Percentiles rank a stretch among this genome's conserved stretches.
Conservation (phyloP, 2,797 vertebrate species). For the Phataginus tetradactyla region DNA sequence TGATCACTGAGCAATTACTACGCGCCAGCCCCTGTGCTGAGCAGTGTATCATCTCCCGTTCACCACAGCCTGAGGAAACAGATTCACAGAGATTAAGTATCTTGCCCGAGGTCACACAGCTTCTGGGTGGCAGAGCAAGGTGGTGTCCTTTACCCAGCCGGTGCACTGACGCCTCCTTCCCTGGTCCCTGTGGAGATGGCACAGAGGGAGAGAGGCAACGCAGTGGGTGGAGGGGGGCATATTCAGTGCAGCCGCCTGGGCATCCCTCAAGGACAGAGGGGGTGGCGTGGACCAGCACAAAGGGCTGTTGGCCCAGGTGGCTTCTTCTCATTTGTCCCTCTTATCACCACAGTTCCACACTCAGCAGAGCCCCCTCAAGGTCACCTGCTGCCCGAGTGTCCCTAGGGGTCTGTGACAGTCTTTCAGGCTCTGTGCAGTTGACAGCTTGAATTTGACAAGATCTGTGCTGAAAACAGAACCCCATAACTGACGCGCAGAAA, state of each 20-base stretch:
- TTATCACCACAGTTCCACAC: conserved; percentile 76
- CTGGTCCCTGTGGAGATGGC: neutral
- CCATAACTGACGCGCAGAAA: conserved; percentile 47
- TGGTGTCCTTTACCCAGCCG: neutral
- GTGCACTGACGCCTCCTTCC: neutral
- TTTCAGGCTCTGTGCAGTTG: conserved; percentile 75
- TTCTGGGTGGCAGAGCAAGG: neutral
- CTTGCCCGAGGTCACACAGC: neutral
- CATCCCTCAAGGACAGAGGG: conserved; percentile 2
- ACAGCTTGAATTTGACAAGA: conserved; percentile 85
- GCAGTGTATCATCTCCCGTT: neutral
- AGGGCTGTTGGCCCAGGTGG: conserved; percentile 49
- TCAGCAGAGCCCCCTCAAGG: conserved; percentile 74
- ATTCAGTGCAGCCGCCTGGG: neutral
- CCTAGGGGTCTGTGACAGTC: conserved; percentile 72
- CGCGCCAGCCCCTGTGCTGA: neutral
- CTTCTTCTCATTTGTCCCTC: conserved; percentile 78
- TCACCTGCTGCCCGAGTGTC: conserved; percentile 63
- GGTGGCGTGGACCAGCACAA: neutral
- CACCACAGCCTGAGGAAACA: neutral
- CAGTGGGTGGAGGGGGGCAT: neutral
- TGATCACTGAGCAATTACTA: neutral
- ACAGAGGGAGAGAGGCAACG: neutral
- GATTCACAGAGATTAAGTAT: conserved; percentile 7
- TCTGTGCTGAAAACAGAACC: conserved; percentile 76